Conservation (phyloP, 2,113 vertebrate genomes). For the Lepisosteus oculatus region DNA sequence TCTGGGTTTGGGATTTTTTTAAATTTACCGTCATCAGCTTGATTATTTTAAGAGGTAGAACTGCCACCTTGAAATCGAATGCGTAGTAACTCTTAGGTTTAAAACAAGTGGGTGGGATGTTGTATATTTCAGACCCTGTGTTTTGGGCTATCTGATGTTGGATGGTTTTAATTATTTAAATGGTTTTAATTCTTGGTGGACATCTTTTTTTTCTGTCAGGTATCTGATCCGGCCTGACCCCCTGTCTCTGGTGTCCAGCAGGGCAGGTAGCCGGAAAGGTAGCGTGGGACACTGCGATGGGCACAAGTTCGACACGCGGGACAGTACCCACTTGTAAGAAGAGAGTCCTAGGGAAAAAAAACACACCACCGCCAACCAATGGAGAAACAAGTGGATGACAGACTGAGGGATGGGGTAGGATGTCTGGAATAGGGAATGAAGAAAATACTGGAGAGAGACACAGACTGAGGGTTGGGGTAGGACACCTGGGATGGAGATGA, state of each 20-base stretch:
- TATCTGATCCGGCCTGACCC: slow-evolving; percentile 76
- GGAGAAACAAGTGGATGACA: slow-evolving; percentile 7
- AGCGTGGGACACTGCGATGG: slow-evolving; percentile 57
- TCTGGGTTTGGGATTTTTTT: no score
- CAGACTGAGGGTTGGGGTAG: neutral
- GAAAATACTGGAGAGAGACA: neutral
- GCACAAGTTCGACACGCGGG: slow-evolving; percentile 62
- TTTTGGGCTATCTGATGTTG: no score
- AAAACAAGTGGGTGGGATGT: no score
- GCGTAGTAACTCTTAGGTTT: no score
- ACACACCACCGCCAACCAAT: slow-evolving; percentile 10
- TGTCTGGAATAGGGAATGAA: neutral
- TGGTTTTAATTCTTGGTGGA: no score
- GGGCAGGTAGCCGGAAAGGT: slow-evolving; percentile 58
- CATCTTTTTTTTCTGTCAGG: slow-evolving; percentile 39
- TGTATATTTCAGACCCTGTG: no score
- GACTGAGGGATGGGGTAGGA: neutral
- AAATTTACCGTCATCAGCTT: no score
- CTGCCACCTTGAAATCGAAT: no score
- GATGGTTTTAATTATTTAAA: no score
- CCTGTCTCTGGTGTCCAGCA: slow-evolving; percentile 67
- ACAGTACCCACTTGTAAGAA: slow-evolving; percentile 73
- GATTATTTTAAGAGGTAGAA: no score
- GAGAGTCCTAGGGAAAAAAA: slow-evolving; percentile 10
- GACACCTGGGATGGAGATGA: no score